These are phyloP conservation scores for Lethenteron camtschaticum DNA, from an alignment of 2,113 vertebrate species.

Conservation along the genomic window DNA sequence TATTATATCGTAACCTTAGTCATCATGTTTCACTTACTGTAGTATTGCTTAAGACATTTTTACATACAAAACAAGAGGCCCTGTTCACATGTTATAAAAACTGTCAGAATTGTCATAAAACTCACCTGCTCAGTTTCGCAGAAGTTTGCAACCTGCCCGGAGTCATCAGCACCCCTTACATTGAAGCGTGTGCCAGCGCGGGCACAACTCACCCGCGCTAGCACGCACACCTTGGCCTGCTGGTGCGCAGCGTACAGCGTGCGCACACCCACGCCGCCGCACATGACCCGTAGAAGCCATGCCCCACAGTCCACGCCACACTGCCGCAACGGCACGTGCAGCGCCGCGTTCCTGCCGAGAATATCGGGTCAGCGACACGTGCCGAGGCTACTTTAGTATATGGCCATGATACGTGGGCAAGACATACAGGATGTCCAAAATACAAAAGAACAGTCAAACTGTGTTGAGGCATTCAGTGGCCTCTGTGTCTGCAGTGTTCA, in stretches of 20 bases:
- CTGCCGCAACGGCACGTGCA: slow-evolving; percentile 86
- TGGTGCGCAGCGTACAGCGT: slow-evolving; percentile 94
- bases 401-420: neutral
- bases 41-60: no score
- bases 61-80: no score
- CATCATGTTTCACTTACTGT: no score
- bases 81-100: no score
- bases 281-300: slow-evolving; percentile 85
- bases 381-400: no score
- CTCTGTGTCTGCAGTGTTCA: no score
- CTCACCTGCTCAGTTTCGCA: slow-evolving; percentile 89
- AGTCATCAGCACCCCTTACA: slow-evolving; percentile 81
- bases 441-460: neutral
- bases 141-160: slow-evolving; percentile 91
- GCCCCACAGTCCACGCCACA: slow-evolving; percentile 87
- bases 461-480: no score
- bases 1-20: no score
- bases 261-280: slow-evolving; percentile 79
- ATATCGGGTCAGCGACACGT: no score
- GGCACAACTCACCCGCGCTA: slow-evolving; percentile 48
- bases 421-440: neutral
- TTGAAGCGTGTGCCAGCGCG: slow-evolving; percentile 85
- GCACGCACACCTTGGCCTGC: slow-evolving; percentile 86
- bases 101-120: neutral
- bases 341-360: slow-evolving; percentile 57